Conservation (phyloP, 2,113 vertebrate genomes). For the Eulemur macaco region DNA sequence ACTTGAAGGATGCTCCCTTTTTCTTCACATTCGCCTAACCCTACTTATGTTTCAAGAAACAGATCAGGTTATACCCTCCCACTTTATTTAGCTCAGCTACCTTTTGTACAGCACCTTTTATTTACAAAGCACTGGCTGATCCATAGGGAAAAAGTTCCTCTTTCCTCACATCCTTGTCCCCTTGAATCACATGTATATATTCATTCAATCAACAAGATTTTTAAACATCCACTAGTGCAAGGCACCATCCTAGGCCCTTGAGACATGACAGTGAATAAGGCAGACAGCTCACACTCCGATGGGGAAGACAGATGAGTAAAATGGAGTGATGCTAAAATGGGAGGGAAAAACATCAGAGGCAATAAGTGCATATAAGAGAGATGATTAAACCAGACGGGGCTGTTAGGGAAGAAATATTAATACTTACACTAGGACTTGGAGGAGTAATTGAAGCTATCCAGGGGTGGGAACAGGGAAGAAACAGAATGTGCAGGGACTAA, state of each 20-base stretch:
- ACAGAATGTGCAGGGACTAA: neutral
- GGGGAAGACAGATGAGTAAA: neutral
- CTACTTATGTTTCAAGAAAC: neutral
- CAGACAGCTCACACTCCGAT: neutral
- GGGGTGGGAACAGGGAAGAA: neutral
- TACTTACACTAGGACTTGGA: neutral
- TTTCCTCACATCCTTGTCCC: neutral
- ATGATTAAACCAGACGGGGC: neutral
- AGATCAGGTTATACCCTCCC: neutral
- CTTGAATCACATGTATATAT: neutral
- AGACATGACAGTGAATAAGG: neutral
- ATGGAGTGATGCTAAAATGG: neutral
- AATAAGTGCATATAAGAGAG: accelerated
- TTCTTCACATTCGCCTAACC: neutral
- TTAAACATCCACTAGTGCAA: neutral
- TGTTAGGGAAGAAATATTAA: neutral
- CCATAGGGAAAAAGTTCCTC: neutral
- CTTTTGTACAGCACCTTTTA: neutral
- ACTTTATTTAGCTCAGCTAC: neutral
- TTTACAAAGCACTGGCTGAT: neutral
- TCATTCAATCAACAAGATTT: neutral
- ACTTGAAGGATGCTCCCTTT: neutral
- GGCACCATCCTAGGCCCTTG: neutral
- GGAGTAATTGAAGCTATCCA: neutral
- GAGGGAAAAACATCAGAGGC: neutral